Evolutionary conservation across 1,140 invertebrate genomes (phyloP), one percentile per base, ranked within the genome.

Genomic region (Grapholita molesta): DNA sequence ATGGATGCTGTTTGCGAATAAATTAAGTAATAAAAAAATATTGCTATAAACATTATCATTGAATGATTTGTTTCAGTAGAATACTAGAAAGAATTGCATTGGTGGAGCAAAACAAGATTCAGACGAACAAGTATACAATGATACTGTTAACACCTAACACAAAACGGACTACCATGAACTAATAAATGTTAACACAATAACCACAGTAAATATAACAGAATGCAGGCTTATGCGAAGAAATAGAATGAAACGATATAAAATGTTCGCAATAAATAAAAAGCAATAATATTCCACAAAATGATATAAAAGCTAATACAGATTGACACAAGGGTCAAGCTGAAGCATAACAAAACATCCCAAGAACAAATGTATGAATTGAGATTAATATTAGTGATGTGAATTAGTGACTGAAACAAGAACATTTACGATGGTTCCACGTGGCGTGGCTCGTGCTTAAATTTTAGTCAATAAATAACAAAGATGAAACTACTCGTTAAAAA

Each of bases 1-100:
- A 61, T 9, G 25, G n/a, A 61, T 7, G 24, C n/a, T 28, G 55
- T 15, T 25, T 61, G 55, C 55, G 55, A 61, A 61, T 61, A 61
- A 57, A 57, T 25, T 57, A 24, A n/a, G 7, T 57, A n/a, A 48
- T 21, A 48, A 48, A 48, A 15, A 21, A 48, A 48, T 21, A 48
- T 8, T 48, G 42, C 18, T 21, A 48, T 48, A 21, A 48, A 48
- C 42, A 48, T 21, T n/a, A 18, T 48, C 15, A 48, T n/a, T n/a
- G 18, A 48, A 48, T 48, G 42, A 48, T 48, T 48, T 48, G 42
- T 48, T 48, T 21, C 18, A 21, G 21, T 18, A 48, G 8, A 48
- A 18, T n/a, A 48, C 42, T 48, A 9, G 18, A 48, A 48, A 48
- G 0, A 21, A 48, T 48, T 38, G 5, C 15, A 48, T 12, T 5